phyloP scores from a whole-genome alignment of 2,797 vertebrate genomes.

The Rhynchotus rufescens region DNA sequence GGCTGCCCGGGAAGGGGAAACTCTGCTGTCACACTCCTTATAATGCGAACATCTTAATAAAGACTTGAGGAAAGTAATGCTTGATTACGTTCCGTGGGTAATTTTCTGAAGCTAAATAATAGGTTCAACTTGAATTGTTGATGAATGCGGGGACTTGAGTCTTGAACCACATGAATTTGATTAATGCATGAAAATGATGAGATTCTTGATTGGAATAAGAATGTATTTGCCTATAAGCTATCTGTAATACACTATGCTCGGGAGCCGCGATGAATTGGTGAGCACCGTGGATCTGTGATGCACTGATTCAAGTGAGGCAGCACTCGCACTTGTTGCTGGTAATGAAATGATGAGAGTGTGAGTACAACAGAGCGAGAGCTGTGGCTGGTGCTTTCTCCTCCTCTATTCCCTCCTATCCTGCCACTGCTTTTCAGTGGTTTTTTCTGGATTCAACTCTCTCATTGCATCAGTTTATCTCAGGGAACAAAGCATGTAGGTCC shows the following conservation, averaged over 20 bases:
- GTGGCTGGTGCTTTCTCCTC: too few species aligned
- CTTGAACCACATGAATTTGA: not conserved
- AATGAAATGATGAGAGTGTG: too few species aligned
- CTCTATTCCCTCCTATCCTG: too few species aligned
- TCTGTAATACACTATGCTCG: not conserved
- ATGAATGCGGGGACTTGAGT: not conserved
- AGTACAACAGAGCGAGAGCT: too few species aligned
- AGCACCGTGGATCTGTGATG: accelerated
- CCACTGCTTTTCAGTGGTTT: too few species aligned
- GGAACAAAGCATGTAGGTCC: too few species aligned
- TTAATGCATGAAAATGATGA: not conserved
- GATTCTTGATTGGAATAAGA: not conserved
- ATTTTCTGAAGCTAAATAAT: not conserved
- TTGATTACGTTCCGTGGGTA: not conserved
- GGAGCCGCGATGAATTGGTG: accelerated
- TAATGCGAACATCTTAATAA: not conserved
- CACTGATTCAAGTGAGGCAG: accelerated
- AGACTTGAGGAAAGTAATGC: not conserved
- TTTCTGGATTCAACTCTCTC: too few species aligned
- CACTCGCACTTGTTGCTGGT: not conserved
- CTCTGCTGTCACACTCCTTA: not conserved
- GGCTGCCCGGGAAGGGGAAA: too few species aligned
- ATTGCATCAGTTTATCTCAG: too few species aligned
- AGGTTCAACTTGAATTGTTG: not conserved
- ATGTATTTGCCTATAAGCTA: not conserved